Evolutionary conservation across 2,797 vertebrate genomes (phyloP), one percentile per base, ranked within the genome.

Genomic region (Darevskia mixta): DNA sequence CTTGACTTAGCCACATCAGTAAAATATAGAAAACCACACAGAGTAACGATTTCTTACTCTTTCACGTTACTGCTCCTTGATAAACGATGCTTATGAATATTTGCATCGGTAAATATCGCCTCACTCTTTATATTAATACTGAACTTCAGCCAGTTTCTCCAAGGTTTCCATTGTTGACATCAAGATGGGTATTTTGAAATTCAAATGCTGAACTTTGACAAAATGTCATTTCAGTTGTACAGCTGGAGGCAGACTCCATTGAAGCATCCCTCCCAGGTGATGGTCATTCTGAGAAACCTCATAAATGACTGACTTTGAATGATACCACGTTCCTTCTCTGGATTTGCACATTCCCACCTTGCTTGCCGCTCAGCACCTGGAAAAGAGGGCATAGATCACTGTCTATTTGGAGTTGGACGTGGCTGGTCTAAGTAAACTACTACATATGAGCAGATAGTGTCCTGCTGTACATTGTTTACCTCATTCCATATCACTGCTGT

Each of bases 181-280:
- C 41, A 49, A 61, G 76, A 55, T 67, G 32, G 32, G 35, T 86
- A 66, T 86, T 86, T 69, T 86, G 64, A 86, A 78, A 79, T 86
- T 79, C 41, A 86, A 67, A 79, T 79, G 75, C 8, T 86, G 73
- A 86, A 67, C 64, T 79, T 79, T 86, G 75, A 79, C 64, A 79
- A 86, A 79, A 49, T 80, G 18, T 35, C n/a, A 80, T 67, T 79
- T 86, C 76, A 79, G 29, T 43, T 45, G 58, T 66, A 41, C 18
- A 67, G 41, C 61, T 49, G 64, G 43, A 27, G 78, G 27, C 75
- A 69, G 66, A 69, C 23, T 69, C 61, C 76, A 45, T 23, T 79
- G n/a, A 79, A 75, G 64, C 41, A 49, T 25, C 69, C 8, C 55
- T 79, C 23, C 69, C 43, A 10, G 13, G n/a, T 49, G 43, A 6